Evolutionary conservation across 1,140 invertebrate genomes (phyloP), one percentile per base, ranked within the genome.

Genomic region (Neuroterus valhalla): DNA sequence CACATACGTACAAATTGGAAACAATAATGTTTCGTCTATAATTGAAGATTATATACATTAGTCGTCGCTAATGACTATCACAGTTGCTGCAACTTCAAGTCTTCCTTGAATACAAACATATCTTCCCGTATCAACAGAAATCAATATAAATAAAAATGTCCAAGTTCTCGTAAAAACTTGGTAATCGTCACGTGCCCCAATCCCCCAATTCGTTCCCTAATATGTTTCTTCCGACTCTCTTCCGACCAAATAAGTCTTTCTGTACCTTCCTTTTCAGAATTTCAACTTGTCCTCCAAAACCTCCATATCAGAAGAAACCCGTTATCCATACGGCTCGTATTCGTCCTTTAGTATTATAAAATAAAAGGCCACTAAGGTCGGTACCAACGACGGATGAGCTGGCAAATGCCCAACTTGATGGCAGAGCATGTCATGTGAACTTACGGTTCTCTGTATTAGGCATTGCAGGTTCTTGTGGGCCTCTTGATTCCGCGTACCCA

Each of bases 401-500:
- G 68, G 69, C 52, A 70, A 66, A 70, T 43, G 62, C 62, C 48
- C 45, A 62, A 67, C 21, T 31, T 21, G 74, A 82, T 75, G 75
- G 72, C 69, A 75, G 76, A 78, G 62, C 67, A 78, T 81, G 75
- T 74, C 66, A 78, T 68, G 81, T 76, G 42, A 77, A 76, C 80
- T 81, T 82, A 87, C 82, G 79, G 85, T 85, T 87, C 85, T 85
- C 88, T 89, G 84, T 89, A 89, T 89, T 89, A 89, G 88, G 88
- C 72, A 82, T 81, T 82, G 81, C 78, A 74, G 75, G 84, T 89
- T 89, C 86, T 88, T 89, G 81, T 66, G 50, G 26, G 71, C 70
- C 52, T 19, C 72, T 75, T 73, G 77, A 81, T 88, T 88, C 85
- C 77, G 46, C 77, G 86, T 86, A 88, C 80, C 75, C 70, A 50